Evolutionary conservation across 2,113 vertebrate genomes (phyloP), one percentile per base, ranked within the genome.

Genomic region (Brienomyrus longianalis): DNA sequence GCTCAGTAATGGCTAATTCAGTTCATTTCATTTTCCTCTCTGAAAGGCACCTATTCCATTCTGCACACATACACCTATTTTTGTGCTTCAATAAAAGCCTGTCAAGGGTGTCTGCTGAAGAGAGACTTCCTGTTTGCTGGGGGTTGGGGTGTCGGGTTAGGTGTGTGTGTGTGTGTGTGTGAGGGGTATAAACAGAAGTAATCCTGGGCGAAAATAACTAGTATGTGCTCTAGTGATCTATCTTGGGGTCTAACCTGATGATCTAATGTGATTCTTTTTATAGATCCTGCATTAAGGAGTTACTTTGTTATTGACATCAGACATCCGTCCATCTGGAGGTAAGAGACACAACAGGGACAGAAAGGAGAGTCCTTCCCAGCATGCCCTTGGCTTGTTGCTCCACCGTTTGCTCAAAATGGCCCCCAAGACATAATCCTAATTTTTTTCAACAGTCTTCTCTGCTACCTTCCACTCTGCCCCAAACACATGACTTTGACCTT

Each of bases 71-170:
- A 23, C 3, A 48, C 51, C 43, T 83, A 88, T 83, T 92, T 92
- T 91, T 92, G 88, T 48, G 17, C 1, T 89, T 21, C 11, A 48
- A 90, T 47, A 59, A 89, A 92, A 89, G 74, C 86, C 86, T 88
- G 35, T 45, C 52, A 21, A 90, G 62, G 88, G 54, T n/a, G n/a
- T 39, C 50, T 87, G 10, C 50, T 56, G 48, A 43, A 31, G 86
- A n/a, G 56, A 43, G 56, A 83, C 86, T 80, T 90, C 86, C 89
- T 87, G 85, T 87, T 62, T 39, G 35, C 35, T 21, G 85, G 7
- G 27, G 48, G 27, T 27, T 7, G 47, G 9, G 62, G 9, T 62
- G 59, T n/a, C 9, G 23, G 23, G 7, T 21, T 59, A 3, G 62
- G 70, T 48, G 48, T 31, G 31, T 31, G 31, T 31, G 31, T 31